Evolutionary conservation across 1,140 invertebrate species (phyloP).

Genomic region (Trigoniulus corallinus): DNA sequence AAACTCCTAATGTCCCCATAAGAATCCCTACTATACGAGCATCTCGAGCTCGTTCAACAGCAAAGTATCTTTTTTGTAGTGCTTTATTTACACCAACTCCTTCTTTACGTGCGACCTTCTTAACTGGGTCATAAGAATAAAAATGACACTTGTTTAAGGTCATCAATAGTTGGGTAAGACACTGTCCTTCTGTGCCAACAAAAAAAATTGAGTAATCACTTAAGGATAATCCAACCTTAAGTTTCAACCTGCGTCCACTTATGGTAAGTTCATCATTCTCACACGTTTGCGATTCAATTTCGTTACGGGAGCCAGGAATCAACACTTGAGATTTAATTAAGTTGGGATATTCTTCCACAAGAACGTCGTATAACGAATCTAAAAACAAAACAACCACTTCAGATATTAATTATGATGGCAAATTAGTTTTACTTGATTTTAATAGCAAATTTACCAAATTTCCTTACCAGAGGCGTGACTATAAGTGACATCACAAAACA

Average conservation of each 20-base stretch:
- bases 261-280: background rate
- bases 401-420: background rate
- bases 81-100: conserved; percentile 19
- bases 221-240: conserved; percentile 8
- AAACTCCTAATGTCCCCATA: conserved; percentile 66
- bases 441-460: background rate
- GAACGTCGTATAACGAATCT: background rate
- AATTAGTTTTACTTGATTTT: no score
- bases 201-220: conserved; percentile 35
- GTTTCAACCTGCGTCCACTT: background rate
- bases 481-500: conserved; percentile 28
- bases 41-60: conserved; percentile 78
- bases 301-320: no score
- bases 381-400: background rate
- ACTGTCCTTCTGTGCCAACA: conserved; percentile 32
- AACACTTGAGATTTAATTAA: no score
- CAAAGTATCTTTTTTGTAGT: conserved; percentile 58
- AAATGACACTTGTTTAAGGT: conserved; percentile 27
- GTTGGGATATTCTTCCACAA: no score
- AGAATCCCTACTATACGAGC: conserved; percentile 70
- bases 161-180: conserved; percentile 34
- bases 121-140: conserved; percentile 25
- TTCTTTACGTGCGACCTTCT: conserved; percentile 16
- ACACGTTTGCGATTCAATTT: background rate
- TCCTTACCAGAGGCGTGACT: conserved; percentile 1